These are phyloP conservation scores for Microcebus ravelobensis DNA, from an alignment of 2,113 vertebrate species.

Conservation along the genomic window DNA sequence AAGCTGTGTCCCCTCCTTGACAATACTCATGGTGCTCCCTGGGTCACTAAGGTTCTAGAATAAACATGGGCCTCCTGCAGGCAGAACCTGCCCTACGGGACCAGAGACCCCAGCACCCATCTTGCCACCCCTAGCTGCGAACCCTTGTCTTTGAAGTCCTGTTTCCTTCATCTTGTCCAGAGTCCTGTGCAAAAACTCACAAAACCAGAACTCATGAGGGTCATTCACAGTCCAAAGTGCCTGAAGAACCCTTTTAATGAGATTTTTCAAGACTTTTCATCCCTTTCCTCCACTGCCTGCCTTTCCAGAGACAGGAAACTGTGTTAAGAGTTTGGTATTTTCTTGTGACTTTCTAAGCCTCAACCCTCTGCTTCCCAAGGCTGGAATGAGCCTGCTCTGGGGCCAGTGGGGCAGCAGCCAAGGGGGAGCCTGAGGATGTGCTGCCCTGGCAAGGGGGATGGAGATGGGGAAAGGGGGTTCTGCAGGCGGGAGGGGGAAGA, in stretches of 20 bases:
- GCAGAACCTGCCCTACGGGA: neutral
- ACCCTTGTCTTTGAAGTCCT: conserved; percentile 19
- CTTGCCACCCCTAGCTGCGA: neutral
- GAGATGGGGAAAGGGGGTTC: neutral
- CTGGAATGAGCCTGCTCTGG: neutral
- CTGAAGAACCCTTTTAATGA: conserved; percentile 47
- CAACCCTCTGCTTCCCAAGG: neutral
- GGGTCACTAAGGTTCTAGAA: neutral
- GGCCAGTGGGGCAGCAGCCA: neutral
- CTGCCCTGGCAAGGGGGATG: neutral
- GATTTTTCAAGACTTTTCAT: conserved; percentile 31
- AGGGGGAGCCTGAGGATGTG: neutral
- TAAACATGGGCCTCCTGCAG: neutral
- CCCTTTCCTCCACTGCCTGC: neutral
- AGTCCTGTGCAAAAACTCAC: conserved; percentile 53
- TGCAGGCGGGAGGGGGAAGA: neutral
- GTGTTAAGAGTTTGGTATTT: neutral
- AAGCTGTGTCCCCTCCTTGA: neutral
- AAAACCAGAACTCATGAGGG: conserved; percentile 35
- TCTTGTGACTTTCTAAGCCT: neutral
- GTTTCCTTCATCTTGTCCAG: neutral
- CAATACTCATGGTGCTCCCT: neutral
- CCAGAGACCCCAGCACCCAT: neutral
- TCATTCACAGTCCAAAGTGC: conserved; percentile 29
- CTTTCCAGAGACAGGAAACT: conserved; percentile 53